Percentiles rank a stretch among this genome's conserved stretches.
These are phyloP conservation scores for Ceramica pisi DNA, from an alignment of 2,888 invertebrate genomes.

Conservation along the genomic window DNA sequence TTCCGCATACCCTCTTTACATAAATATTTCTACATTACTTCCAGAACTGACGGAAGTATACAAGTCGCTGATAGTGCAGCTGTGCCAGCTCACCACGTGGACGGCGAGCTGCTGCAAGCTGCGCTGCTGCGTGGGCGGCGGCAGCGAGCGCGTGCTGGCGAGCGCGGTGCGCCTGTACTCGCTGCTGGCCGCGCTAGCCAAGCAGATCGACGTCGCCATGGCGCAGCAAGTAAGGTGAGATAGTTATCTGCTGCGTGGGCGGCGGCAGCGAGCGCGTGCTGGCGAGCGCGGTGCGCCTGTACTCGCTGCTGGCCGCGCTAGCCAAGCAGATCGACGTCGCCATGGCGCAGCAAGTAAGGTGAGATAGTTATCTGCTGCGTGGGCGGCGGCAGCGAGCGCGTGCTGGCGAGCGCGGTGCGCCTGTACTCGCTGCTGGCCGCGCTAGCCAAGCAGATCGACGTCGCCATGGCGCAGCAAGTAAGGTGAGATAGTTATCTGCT, in stretches of 20 bases:
- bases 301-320: conserved; percentile 74
- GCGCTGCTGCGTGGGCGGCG: conserved; percentile 77
- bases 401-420: conserved; percentile 72
- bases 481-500: conserved; percentile 68
- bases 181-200: conserved; percentile 72
- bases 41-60: conserved; percentile 80
- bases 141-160: conserved; percentile 76
- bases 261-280: conserved; percentile 78
- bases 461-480: conserved; percentile 65
- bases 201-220: conserved; percentile 69
- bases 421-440: conserved; percentile 76
- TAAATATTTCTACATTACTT: conserved; percentile 19
- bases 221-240: conserved; percentile 72
- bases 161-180: conserved; percentile 76
- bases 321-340: conserved; percentile 71
- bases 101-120: conserved; percentile 66
- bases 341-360: conserved; percentile 72
- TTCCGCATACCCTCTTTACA: too few species aligned
- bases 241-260: conserved; percentile 69
- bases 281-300: conserved; percentile 72
- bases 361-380: conserved; percentile 60
- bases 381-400: conserved; percentile 78
- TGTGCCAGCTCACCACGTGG: conserved; percentile 79
- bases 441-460: conserved; percentile 73
- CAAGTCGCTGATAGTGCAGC: conserved; percentile 77